phyloP scores from a whole-genome alignment of 2,797 vertebrate genomes.

The Rhinichthys osculus region DNA sequence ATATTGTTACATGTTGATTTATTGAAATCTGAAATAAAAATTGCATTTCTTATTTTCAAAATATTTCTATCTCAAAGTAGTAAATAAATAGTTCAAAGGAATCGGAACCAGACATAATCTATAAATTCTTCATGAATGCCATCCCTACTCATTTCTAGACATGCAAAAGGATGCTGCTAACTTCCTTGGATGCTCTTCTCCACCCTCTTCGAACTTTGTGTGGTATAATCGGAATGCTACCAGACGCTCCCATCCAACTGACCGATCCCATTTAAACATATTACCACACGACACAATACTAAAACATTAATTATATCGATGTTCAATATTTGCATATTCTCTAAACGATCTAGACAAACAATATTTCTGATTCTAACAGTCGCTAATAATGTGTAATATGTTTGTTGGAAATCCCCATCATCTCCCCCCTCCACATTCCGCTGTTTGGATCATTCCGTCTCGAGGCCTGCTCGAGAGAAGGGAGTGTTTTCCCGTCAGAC shows the following conservation, averaged over 20 bases:
- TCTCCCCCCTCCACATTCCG: constrained; percentile 69
- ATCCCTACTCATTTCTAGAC: neutral
- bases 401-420: constrained; percentile 27
- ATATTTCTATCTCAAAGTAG: neutral
- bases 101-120: neutral
- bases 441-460: constrained; percentile 71
- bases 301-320: neutral
- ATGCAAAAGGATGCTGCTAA: neutral
- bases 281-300: neutral
- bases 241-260: constrained; percentile 20
- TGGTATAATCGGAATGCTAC: constrained; percentile 73
- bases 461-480: constrained; percentile 77
- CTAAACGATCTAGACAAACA: neutral
- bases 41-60: neutral
- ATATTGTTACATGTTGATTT: too few species aligned
- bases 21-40: neutral
- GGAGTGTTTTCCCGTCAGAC: constrained; percentile 72
- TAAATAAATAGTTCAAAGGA: neutral
- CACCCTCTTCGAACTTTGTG: constrained; percentile 18
- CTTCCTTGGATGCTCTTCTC: neutral
- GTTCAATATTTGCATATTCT: neutral
- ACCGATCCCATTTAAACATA: neutral
- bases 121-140: neutral
- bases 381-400: neutral
- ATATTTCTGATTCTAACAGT: neutral